A percentile compares a stretch with the other conserved stretches of the same genome.
Conservation (phyloP, 2,888 invertebrate species). For the Ceratothoa steindachneri region DNA sequence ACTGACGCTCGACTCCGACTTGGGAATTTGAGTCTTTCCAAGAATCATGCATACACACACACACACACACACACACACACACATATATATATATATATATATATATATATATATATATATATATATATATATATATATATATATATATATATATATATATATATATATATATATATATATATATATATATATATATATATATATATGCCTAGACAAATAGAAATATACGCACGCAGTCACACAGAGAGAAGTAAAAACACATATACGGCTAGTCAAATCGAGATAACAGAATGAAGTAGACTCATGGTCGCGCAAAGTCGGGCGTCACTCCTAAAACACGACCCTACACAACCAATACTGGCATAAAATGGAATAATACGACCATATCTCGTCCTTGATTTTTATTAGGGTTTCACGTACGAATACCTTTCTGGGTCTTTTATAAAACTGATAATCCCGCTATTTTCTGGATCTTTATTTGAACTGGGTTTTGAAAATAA, state of each 20-base stretch:
- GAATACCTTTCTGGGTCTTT: too few relatives aligned
- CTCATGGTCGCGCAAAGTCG: background rate
- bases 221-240: background rate
- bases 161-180: background rate
- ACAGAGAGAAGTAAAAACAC: slow-evolving; percentile 10
- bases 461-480: too few relatives aligned
- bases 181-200: background rate
- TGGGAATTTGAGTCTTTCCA: background rate
- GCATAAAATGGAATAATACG: too few relatives aligned
- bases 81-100: background rate
- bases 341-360: too few relatives aligned
- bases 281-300: background rate
- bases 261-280: background rate
- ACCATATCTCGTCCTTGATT: too few relatives aligned
- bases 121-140: background rate
- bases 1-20: too few relatives aligned
- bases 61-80: background rate
- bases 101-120: background rate
- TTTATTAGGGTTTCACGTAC: too few relatives aligned
- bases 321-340: too few relatives aligned
- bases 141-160: background rate
- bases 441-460: too few relatives aligned
- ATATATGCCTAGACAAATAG: slow-evolving; percentile 1
- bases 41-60: background rate
- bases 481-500: too few relatives aligned